Evolutionary conservation across 2,797 vertebrate species (phyloP), one percentile per base, ranked within the genome.

Genomic region (Eutrigla gurnardus): DNA sequence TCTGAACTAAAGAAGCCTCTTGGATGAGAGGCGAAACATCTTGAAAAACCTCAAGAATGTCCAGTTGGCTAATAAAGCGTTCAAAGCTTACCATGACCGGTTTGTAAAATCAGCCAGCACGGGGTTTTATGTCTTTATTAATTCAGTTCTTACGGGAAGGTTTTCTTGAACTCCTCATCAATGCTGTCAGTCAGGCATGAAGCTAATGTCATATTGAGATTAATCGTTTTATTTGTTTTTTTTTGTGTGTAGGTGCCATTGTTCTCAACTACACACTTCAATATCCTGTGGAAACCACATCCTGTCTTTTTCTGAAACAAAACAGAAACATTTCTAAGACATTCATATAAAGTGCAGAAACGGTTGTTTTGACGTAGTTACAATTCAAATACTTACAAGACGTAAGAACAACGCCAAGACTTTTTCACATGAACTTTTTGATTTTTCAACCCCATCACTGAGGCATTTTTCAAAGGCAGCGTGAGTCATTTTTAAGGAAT

Each of bases 131-230:
- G 2, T 78, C 1, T 18, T 49, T 3, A 45, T 32, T 4, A 14
- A 13, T 7, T 59, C 0, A 40, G 54, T 70, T 74, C 83, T 81
- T 73, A 89, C 88, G 81, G 88, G 77, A 91, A 91, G 7, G 73
- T 84, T 45, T 53, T 77, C 43, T n/a, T 86, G 72, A 91, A 90
- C 36, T 81, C 39, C 3, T 85, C 75, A 74, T 89, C 77, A 60
- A 91, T 85, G 71, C 68, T 76, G 3, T 71, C 65, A 32, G 65
- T 80, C 71, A 90, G 64, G 5, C 0, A 4, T 17, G 71, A 68
- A 10, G 83, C 33, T 18, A 91, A 66, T 5, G 0, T 36, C 59
- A 8, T 11, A 18, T 91, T 91, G 10, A 91, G 8, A 47, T 86
- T 81, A 12, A 72, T 77, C 63, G 12, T 5, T 57, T 42, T 59